Evolutionary conservation across 2,888 invertebrate species (phyloP), one percentile per base, ranked within the genome.

Genomic region (Drosophila gaucha): DNA sequence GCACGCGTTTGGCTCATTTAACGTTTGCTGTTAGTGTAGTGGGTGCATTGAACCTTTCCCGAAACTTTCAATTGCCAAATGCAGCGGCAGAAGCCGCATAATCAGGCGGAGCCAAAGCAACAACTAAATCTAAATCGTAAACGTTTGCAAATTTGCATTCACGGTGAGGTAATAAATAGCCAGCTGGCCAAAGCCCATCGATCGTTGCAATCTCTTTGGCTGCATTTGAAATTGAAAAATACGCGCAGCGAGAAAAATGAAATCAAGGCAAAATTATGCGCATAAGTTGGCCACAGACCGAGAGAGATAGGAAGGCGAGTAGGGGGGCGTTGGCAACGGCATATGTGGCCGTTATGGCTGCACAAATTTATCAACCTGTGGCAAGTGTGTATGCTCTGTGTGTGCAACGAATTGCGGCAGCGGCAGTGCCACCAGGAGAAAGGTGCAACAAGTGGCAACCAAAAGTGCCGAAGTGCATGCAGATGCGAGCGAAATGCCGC

Each of bases 211-310:
- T 59, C 64, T 76, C 68, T 66, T 62, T 69, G 41, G 44, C 31
- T 57, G 55, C 65, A 80, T 80, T 80, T 80, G 86, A 84, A 86
- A 84, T 82, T 80, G 80, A 86, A 86, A 83, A 83, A 83, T 84
- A 69, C 57, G 69, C 77, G 69, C 67, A 60, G 55, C 87, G 85
- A 87, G 84, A 75, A 85, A 83, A 85, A 85, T 85, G 78, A 85
- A 85, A 85, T 85, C 88, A 87, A 87, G 71, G 75, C 85, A 85
- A 85, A 82, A 85, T 85, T 87, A 85, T 85, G 84, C 84, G 84
- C 84, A 85, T 85, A 85, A 85, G 86, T 87, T 60, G 22, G 26
- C 10, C 31, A 35, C 3, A 12, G 22, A 33, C 16, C 16, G 28
- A 8, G 24, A 24, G n/a, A 14, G 10, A 14, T 33, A n/a, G 31